A percentile compares a stretch with the other conserved stretches of the same genome.
These are phyloP conservation scores for Oreochromis aureus DNA, from an alignment of 2,113 vertebrate genomes.

Conservation along the genomic window DNA sequence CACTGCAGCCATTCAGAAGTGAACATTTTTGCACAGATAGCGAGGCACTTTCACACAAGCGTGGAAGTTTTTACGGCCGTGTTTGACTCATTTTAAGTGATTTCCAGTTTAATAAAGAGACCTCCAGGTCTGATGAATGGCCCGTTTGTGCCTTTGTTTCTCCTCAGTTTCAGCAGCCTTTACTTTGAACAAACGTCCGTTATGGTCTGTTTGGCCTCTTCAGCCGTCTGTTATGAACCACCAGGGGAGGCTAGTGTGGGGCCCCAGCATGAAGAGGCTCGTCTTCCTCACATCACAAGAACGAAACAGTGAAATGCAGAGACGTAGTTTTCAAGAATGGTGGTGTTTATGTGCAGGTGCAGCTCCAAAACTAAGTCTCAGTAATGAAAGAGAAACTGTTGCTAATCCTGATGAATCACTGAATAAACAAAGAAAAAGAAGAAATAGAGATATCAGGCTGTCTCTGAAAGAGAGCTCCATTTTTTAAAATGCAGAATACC, in stretches of 20 bases:
- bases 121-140: constrained; percentile 20
- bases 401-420: background rate
- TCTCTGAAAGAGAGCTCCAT: background rate
- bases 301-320: background rate
- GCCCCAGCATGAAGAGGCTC: background rate
- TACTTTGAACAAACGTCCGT: constrained; percentile 9
- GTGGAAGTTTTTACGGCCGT: background rate
- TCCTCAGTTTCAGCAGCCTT: background rate
- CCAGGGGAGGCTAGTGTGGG: background rate
- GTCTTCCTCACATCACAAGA: background rate
- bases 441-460: background rate
- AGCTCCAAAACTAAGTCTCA: background rate
- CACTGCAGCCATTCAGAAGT: background rate
- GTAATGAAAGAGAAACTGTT: background rate
- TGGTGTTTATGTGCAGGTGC: background rate
- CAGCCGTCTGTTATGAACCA: background rate
- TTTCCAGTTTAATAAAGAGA: background rate
- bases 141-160: constrained; percentile 6
- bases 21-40: background rate
- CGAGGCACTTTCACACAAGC: background rate
- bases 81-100: background rate
- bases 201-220: constrained; percentile 10
- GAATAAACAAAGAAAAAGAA: background rate
- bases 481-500: background rate
- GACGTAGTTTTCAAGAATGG: background rate